Conservation (phyloP, 2,797 vertebrate genomes). For the Chloroceryle amazona region DNA sequence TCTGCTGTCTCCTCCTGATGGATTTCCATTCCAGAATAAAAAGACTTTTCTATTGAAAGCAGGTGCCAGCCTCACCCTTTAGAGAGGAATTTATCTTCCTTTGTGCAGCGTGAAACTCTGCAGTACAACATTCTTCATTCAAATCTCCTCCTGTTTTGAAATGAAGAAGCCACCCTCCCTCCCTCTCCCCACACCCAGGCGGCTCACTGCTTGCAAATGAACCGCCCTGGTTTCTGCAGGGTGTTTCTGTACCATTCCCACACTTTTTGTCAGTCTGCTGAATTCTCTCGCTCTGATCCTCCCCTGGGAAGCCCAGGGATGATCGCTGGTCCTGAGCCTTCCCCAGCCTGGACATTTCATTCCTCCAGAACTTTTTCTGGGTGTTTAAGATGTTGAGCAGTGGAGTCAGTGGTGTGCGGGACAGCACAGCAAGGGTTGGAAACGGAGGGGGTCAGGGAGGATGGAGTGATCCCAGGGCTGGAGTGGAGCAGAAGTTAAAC, state of each 20-base stretch:
- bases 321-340: accelerated
- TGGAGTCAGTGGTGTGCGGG: neutral
- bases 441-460: accelerated
- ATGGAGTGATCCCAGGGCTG: neutral
- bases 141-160: slow-evolving; percentile 17
- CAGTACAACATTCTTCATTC: slow-evolving; percentile 38
- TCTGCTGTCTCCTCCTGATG: neutral
- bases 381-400: accelerated
- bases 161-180: neutral
- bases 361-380: accelerated
- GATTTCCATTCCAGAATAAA: slow-evolving; percentile 52
- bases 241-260: neutral
- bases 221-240: neutral
- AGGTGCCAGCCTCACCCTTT: slow-evolving; percentile 16
- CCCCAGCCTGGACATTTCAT: accelerated
- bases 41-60: slow-evolving; percentile 29
- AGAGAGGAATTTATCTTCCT: neutral
- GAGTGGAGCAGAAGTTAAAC: neutral
- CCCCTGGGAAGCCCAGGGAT: accelerated
- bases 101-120: neutral
- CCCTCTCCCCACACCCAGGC: slow-evolving; percentile 4
- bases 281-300: accelerated
- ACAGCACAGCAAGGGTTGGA: neutral
- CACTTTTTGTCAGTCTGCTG: neutral
- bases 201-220: neutral